phyloP scores from a whole-genome alignment of 2,888 invertebrate species.

The Heliconius hortense region DNA sequence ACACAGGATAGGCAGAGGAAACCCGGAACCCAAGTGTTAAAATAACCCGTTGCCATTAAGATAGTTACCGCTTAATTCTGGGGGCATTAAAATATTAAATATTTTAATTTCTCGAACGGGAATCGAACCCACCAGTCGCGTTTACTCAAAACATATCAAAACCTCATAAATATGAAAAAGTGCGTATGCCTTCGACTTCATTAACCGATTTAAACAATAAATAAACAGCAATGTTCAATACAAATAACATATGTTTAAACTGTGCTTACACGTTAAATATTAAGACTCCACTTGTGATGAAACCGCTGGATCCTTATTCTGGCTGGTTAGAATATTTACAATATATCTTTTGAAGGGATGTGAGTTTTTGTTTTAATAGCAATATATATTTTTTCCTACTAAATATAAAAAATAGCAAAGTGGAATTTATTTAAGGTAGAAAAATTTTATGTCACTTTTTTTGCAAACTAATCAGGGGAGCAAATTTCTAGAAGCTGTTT shows the following conservation, averaged over 20 bases:
- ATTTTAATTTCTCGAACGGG: background rate
- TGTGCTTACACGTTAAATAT: conserved; percentile 30
- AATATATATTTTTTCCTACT: no score
- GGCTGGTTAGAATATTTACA: background rate
- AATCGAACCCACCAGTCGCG: background rate
- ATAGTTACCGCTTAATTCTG: no score
- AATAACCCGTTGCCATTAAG: no score
- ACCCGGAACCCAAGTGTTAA: no score
- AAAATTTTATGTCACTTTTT: no score
- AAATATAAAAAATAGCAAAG: no score
- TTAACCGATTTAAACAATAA: conserved; percentile 19
- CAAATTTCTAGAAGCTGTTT: no score
- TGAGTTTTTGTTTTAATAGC: background rate
- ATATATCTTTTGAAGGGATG: background rate
- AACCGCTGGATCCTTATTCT: conserved; percentile 29
- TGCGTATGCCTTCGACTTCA: background rate
- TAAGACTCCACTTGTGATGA: conserved; percentile 23
- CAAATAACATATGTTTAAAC: conserved; percentile 31
- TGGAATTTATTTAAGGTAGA: no score
- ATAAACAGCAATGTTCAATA: conserved; percentile 23
- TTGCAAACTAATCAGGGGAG: no score
- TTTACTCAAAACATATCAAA: background rate
- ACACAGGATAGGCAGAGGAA: no score
- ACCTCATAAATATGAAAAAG: background rate
- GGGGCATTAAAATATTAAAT: background rate